Percentiles rank a stretch among this genome's conserved stretches.
Conservation (phyloP, 30 jellyfish, hydroid and myxozoan genomes). For the Rhopilema esculentum region DNA sequence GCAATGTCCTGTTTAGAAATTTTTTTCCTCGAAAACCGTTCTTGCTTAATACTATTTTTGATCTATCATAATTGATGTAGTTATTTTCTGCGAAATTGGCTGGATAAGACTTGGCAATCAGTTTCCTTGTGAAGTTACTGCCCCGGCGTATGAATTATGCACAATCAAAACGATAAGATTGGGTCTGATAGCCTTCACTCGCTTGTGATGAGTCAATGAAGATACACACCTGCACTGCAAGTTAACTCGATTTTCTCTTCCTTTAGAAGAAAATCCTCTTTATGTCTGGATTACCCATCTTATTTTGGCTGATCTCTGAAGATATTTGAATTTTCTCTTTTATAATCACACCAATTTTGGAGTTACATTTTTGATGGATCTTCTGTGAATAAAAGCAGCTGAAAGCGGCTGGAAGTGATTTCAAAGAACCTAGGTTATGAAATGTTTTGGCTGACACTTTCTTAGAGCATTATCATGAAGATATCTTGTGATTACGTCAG, state of each 20-base stretch:
- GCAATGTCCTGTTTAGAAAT: not conserved
- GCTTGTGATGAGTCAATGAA: not conserved
- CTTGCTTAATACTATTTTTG: not conserved
- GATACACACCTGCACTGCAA: not conserved
- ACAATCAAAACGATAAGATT: not conserved
- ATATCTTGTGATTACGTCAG: not conserved
- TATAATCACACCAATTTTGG: not conserved
- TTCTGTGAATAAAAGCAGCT: too few species aligned
- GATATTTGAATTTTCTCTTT: not conserved
- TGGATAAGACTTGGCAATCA: not conserved
- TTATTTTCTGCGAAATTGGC: not conserved
- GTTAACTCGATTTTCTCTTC: not conserved
- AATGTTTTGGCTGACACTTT: not conserved
- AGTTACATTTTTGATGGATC: not conserved
- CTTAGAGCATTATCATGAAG: not conserved
- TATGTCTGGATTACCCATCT: not conserved
- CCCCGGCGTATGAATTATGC: not conserved
- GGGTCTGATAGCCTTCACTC: not conserved
- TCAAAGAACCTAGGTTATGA: not conserved
- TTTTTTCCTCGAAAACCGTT: not conserved
- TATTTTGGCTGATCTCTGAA: not conserved
- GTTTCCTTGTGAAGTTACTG: not conserved
- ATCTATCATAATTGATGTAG: not conserved
- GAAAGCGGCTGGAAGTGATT: not conserved
- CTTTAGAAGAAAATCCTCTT: not conserved